Percentiles rank a stretch among this genome's conserved stretches.
phyloP scores from a whole-genome alignment of 2,888 invertebrate genomes.

The Villa cingulata region DNA sequence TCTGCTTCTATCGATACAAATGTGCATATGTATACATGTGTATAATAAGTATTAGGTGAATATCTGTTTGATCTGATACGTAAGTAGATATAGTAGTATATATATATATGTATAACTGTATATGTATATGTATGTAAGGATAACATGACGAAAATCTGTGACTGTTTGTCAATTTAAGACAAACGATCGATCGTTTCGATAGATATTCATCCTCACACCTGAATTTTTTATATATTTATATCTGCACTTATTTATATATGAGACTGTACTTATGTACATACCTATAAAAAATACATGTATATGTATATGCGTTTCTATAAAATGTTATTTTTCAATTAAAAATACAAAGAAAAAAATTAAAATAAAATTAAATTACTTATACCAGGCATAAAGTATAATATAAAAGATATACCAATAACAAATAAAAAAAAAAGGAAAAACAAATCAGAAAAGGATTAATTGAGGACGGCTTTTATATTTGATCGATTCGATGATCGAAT shows the following conservation, averaged over 20 bases:
- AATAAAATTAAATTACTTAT: too few species aligned
- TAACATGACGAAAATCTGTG: conserved; percentile 4
- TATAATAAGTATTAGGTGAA: too few species aligned
- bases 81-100: too few species aligned
- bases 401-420: not conserved
- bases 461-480: conserved; percentile 17
- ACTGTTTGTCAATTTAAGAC: conserved; percentile 10
- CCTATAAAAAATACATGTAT: not conserved
- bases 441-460: conserved; percentile 12
- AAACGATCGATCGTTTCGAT: conserved; percentile 8
- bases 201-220: conserved; percentile 7
- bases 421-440: not conserved
- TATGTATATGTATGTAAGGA: not conserved
- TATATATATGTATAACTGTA: too few species aligned
- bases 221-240: not conserved
- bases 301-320: not conserved
- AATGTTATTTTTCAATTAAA: too few species aligned
- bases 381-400: too few species aligned
- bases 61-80: too few species aligned
- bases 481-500: conserved; percentile 13
- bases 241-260: not conserved
- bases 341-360: too few species aligned
- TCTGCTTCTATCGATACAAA: too few species aligned
- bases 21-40: too few species aligned
- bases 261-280: not conserved